A percentile compares a stretch with the other conserved stretches of the same genome.
Evolutionary conservation across 2,113 vertebrate genomes (phyloP).

Genomic region (Silurus asotus): DNA sequence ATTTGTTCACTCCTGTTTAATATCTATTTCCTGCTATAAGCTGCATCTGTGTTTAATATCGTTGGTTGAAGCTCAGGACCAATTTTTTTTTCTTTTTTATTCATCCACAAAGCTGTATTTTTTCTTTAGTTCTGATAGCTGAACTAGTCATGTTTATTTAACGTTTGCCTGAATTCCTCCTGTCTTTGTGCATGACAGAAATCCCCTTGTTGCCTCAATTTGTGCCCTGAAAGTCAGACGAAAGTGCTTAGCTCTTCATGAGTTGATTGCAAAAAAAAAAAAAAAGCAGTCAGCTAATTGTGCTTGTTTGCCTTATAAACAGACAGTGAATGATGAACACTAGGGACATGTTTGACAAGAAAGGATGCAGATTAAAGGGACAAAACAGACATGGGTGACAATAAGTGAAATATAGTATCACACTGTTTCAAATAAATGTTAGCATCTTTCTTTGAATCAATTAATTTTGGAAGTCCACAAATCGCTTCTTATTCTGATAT

Average conservation of each 20-base stretch:
- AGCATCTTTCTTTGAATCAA: neutral
- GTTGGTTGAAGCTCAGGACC: slow-evolving; percentile 4
- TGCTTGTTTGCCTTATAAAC: slow-evolving; percentile 6
- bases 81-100: neutral
- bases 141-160: neutral
- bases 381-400: neutral
- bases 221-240: neutral
- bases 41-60: neutral
- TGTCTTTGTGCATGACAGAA: neutral
- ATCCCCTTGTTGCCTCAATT: neutral
- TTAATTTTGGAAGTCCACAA: too few relatives aligned
- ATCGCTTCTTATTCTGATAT: too few relatives aligned
- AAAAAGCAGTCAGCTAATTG: neutral
- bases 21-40: neutral
- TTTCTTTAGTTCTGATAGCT: neutral
- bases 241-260: neutral
- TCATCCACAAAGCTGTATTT: slow-evolving; percentile 8
- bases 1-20: neutral
- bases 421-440: neutral
- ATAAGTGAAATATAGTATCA: neutral
- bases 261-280: slow-evolving; percentile 4
- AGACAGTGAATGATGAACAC: slow-evolving; percentile 18
- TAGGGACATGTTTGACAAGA: neutral
- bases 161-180: slow-evolving; percentile 1
- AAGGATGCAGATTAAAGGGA: neutral